Base-by-base conservation (phyloP, 1,140 invertebrate genomes). In the Nephotettix cincticeps region DNA sequence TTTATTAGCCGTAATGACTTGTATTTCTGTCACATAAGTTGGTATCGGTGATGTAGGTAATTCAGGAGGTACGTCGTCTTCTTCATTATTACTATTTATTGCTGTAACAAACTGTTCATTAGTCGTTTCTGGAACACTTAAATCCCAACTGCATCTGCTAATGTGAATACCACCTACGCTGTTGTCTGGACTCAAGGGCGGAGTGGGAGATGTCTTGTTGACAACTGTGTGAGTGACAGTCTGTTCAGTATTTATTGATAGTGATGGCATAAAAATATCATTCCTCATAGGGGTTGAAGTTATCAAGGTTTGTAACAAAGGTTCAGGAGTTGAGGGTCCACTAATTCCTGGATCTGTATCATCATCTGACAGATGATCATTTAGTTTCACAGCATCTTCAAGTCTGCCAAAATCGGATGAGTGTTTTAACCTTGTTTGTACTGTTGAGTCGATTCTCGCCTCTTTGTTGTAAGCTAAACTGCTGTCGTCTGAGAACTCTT, bases 391-490 rank as follows among this genome's bases (percentile, higher is more conserved):
- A 25, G 89, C 90, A 75, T 91, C 90, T 77, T 92, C 89, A 45
- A 93, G 81, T 71, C 89, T 91, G 9, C 90, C 90, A 85, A 90
- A 91, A 75, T 91, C 89, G 23, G 85, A 90, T 1, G 85, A 89
- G 71, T 90, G 91, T 74, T 91, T 91, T 29, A 92, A 74, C 69
- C 88, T 83, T 73, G 87, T 86, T 75, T 76, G 90, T 86, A 85
- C 86, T 9, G 86, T 77, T 13, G 86, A 76, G 51, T 86, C 88
- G 30, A 86, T 82, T 79, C 83, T 84, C 71, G 81, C 89, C 82
- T 91, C 90, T 75, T 88, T 87, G 13, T 76, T 73, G 72, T 75
- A 73, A 73, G 78, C 29, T 65, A 76, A 27, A 25, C 69, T 64
- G 9, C 69, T 71, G 27, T 75, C 74, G 74, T 78, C 75, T 61